Evolutionary conservation across 2,888 invertebrate species (phyloP), one percentile per base, ranked within the genome.

Genomic region (Biston betularia): DNA sequence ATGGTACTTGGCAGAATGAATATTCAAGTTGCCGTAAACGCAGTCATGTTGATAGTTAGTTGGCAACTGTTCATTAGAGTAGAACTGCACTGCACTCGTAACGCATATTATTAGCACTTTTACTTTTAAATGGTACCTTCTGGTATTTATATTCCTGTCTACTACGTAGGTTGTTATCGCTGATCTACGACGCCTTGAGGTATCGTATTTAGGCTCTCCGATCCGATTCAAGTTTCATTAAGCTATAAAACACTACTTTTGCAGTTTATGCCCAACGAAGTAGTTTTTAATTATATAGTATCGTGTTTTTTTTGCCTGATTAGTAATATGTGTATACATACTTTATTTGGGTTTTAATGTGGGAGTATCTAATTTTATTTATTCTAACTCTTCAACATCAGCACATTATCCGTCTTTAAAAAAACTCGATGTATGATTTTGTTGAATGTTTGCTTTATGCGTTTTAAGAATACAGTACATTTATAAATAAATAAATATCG

Each of bases 41-140:
- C 40, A 24, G 45, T 38, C 55, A n/a, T 50, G 58, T 42, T 24
- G 58, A 55, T 59, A 67, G 52, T 38, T 34, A 63, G 59, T 59
- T 55, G 62, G 65, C 70, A 63, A 68, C 74, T 63, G 73, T 60
- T 78, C 72, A 81, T 78, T 79, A 75, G 79, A 73, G 67, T 77
- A 70, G 75, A 77, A 78, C 76, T 71, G 68, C 61, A 71, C 62
- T 53, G 57, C 52, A 70, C 65, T 73, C 71, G 71, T 58, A 59
- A 62, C 63, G 66, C 63, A 67, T 70, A 58, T 46, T 70, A 70
- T 73, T 73, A 67, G 63, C 64, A 73, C 79, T 79, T 79, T 82
- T 77, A 76, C 79, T 81, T 80, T 78, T 76, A 64, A 69, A 71
- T 68, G 40, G 44, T 57, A 46, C 49, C 67, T 62, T 6, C n/a